phyloP scores from a whole-genome alignment of 1,140 invertebrate species.

The Hormaphis cornu region DNA sequence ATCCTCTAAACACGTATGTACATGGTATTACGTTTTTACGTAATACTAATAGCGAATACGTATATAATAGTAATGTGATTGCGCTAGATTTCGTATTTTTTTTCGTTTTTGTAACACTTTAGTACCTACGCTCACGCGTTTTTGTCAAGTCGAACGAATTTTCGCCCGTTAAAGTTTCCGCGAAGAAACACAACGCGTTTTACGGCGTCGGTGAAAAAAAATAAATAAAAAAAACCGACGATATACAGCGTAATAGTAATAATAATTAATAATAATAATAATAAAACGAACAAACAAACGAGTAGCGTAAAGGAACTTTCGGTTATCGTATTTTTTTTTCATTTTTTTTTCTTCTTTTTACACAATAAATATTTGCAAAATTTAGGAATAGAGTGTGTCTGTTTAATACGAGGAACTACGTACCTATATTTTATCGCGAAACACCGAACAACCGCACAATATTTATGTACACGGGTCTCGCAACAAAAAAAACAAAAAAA shows the following conservation, averaged over 20 bases:
- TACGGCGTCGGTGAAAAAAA: slow-evolving; percentile 8
- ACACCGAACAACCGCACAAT: too few species aligned
- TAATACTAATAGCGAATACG: slow-evolving; percentile 9
- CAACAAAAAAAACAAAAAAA: too few species aligned
- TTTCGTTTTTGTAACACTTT: not conserved
- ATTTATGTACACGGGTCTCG: too few species aligned
- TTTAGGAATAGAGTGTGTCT: not conserved
- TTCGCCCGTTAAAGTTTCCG: slow-evolving; percentile 21
- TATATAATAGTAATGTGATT: too few species aligned
- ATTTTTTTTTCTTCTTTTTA: slow-evolving; percentile 23
- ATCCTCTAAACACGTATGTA: slow-evolving; percentile 8
- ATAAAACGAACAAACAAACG: slow-evolving; percentile 17
- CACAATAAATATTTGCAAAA: slow-evolving; percentile 13
- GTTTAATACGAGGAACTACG: slow-evolving; percentile 25
- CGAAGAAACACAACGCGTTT: slow-evolving; percentile 12
- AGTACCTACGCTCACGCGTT: not conserved
- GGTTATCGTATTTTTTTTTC: slow-evolving; percentile 31
- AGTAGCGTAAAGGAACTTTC: slow-evolving; percentile 29
- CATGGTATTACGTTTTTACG: not conserved
- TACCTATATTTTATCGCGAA: too few species aligned
- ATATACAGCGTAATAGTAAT: slow-evolving; percentile 8
- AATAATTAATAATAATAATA: not conserved
- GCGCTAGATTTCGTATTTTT: slow-evolving; percentile 14
- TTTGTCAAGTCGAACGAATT: not conserved
- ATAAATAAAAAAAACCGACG: slow-evolving; percentile 10